Base-by-base conservation (phyloP, 2,113 vertebrate genomes). In the Tenrec ecaudatus region DNA sequence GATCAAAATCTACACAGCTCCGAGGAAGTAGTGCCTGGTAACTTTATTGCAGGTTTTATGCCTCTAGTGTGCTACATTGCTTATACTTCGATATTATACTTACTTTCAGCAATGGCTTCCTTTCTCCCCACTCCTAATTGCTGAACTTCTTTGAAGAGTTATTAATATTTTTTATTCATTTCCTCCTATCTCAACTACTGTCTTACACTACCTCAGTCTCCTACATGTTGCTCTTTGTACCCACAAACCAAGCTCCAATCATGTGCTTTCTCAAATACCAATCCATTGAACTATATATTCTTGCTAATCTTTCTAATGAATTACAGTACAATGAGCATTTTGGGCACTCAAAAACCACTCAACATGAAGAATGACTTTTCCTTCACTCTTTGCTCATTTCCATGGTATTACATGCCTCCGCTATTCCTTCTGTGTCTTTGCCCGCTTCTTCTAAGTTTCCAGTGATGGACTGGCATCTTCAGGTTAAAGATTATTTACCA, bases 111-210 rank as follows among this genome's bases (percentile, higher is more conserved):
- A 78, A 3, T 78, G 78, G 33, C 86, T 82, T 71, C 82, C 77
- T 92, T 94, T 79, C 33, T 38, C 33, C 33, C 20, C n/a, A n/a
- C 12, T 8, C 60, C 60, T 71, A 68, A 60, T 2, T 73, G 15
- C 68, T 23, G 81, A 53, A 43, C 8, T 79, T 92, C 31, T 60
- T 33, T 71, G 29, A 85, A 81, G 87, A 83, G n/a, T 53, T 84
- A 76, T 16, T 91, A 93, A 20, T 15, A n/a, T 76, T 29, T 53
- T 53, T 53, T 8, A 29, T 91, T 6, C 23, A 47, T 78, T 94
- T 89, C 57, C 7, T 83, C 17, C 19, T 53, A 66, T 27, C 1
- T 17, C 47, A 53, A 53, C 47, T 53, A 53, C 17, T 88, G 36
- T 4, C 6, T 78, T 43, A 80, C 43, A 76, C 16, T 62, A 64